Base-by-base conservation (phyloP, 2,797 vertebrate genomes). In the Bradypodion ventrale region DNA sequence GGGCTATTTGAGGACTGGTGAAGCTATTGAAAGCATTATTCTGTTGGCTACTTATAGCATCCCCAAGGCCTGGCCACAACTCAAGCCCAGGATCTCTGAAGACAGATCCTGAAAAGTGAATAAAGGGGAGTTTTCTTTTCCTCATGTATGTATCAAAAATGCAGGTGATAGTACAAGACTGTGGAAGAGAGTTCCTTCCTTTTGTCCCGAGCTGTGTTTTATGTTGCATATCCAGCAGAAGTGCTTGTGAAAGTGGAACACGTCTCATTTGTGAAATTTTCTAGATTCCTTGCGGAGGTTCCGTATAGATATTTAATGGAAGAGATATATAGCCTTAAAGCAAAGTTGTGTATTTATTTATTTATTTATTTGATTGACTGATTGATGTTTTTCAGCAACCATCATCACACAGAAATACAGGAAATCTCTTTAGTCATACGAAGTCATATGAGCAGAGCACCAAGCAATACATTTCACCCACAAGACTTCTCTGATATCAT, bases 401-500 rank as follows among this genome's bases (percentile, higher is more conserved):
- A 96, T 86, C 97, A 95, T 92, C 97, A 98, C 89, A 96, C 97
- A 9, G 97, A 99, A 95, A 98, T 98, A 92, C 97, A 97, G 90
- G 97, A 98, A 93, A 97, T 99, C 87, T 99, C 98, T 56, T 91
- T 98, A 94, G 97, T 98, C 75, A 95, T 99, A 89, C 97, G 98
- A 89, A 97, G 96, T 88, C 98, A 99, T 90, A 99, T 99, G 98
- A 97, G 96, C 95, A 97, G 97, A 93, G 94, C 97, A 75, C 98
- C 98, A 1, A 98, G 97, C 96, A 98, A 97, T 93, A 99, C 98
- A 81, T 99, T 99, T 93, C 98, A 99, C 90, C 98, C 98, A 0
- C 99, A 99, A 94, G 99, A 99, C 94, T 99, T 99, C 95, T 99
- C 98, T 5, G 99, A 99, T 95, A 97, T 99, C 88, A 98, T 99